These are phyloP conservation scores for Glomeris maerens DNA, from an alignment of 1,140 invertebrate genomes.

Conservation along the genomic window DNA sequence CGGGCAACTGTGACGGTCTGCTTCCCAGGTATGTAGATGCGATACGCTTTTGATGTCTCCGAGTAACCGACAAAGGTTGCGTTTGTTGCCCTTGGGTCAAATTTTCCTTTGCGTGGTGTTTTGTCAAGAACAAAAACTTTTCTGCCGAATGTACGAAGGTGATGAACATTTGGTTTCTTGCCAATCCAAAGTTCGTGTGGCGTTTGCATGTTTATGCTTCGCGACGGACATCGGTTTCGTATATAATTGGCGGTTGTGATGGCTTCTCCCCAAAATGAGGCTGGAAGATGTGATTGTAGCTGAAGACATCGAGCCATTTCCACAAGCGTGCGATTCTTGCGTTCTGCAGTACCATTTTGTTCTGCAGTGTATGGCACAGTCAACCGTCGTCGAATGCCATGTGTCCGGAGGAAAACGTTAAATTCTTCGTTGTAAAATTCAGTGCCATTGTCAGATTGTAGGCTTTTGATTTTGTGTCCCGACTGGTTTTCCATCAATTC, in stretches of 20 bases:
- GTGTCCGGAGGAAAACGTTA: not conserved
- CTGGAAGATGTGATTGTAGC: constrained; percentile 10
- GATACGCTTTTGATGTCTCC: constrained; percentile 9
- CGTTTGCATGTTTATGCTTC: not conserved
- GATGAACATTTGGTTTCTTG: constrained; percentile 3
- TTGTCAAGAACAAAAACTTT: constrained; percentile 15
- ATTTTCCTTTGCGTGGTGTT: constrained; percentile 12
- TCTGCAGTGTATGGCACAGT: constrained; percentile 18
- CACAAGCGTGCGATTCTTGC: constrained; percentile 14
- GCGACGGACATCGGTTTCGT: constrained; percentile 12
- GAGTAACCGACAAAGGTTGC: constrained; percentile 18
- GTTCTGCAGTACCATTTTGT: constrained; percentile 18
- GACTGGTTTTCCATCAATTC: constrained; percentile 18
- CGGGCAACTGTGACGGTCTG: too few species aligned
- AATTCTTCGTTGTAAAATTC: not conserved
- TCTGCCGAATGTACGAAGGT: constrained; percentile 17
- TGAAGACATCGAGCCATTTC: constrained; percentile 16
- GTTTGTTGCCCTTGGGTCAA: constrained; percentile 13
- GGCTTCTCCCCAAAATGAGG: constrained; percentile 18
- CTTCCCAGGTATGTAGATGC: too few species aligned
- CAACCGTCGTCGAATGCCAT: constrained; percentile 9
- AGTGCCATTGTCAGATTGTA: not conserved
- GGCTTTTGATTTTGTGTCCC: not conserved
- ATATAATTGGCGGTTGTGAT: constrained; percentile 17
- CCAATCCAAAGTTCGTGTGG: not conserved